phyloP scores from a whole-genome alignment of 2,797 vertebrate species.

The Bufotes viridis region DNA sequence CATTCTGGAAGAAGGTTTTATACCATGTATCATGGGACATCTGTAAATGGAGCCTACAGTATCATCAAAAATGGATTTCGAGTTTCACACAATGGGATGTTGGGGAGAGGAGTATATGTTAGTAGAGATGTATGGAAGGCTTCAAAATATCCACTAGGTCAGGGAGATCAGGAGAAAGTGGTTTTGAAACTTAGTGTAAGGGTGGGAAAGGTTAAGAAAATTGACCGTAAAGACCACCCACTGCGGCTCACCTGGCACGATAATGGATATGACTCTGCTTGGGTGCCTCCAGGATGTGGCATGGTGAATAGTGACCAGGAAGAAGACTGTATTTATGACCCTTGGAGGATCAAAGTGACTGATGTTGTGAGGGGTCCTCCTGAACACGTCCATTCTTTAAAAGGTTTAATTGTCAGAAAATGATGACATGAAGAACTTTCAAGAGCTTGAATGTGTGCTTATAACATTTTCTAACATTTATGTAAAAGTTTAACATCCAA shows the following conservation, averaged over 20 bases:
- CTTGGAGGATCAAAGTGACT: slow-evolving; percentile 46
- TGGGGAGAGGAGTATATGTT: slow-evolving; percentile 46
- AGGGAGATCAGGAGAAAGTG: not conserved
- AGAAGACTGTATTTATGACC: slow-evolving; percentile 61
- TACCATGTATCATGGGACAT: slow-evolving; percentile 41
- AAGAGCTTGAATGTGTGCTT: too few species aligned
- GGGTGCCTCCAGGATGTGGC: slow-evolving; percentile 63
- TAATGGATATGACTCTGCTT: slow-evolving; percentile 63
- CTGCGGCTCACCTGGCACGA: slow-evolving; percentile 62
- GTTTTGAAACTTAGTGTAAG: slow-evolving; percentile 58
- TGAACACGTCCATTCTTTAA: not conserved
- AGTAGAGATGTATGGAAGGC: slow-evolving; percentile 17
- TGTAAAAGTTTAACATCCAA: too few species aligned
- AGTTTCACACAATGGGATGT: not conserved
- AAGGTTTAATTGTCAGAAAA: not conserved
- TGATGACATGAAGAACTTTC: too few species aligned
- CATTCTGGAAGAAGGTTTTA: slow-evolving; percentile 19
- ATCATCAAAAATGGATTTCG: slow-evolving; percentile 10
- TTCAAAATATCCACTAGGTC: not conserved
- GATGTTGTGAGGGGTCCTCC: slow-evolving; percentile 4
- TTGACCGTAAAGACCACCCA: slow-evolving; percentile 58
- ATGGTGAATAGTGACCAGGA: slow-evolving; percentile 59
- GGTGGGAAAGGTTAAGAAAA: slow-evolving; percentile 63
- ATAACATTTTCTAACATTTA: too few species aligned
- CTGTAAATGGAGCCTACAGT: not conserved